Base-by-base conservation (phyloP, 92 coral and sea anemone species). In the Montipora capitata region DNA sequence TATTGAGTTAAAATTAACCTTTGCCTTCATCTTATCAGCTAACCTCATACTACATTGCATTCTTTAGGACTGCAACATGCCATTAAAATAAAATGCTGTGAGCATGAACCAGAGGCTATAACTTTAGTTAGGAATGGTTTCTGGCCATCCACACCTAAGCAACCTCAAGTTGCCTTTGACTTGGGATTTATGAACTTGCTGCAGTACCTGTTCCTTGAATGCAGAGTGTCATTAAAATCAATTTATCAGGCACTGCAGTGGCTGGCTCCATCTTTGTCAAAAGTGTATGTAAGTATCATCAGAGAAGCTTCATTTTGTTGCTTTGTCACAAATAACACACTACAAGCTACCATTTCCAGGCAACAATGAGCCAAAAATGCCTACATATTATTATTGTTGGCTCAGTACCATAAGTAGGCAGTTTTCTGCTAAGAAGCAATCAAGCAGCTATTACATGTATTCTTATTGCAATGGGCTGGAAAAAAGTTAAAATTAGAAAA, bases 121-220 rank as follows among this genome's bases (percentile, higher is more conserved):
- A 85, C 92, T 5, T 41, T 92, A 12, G 40, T 92, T 1, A 70
- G 78, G 48, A 75, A 79, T 85, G 92, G 90, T 6, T 63, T 92
- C 52, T 92, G 95, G 92, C 95, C 92, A 77, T 65, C 86, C 40
- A 76, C 92, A 38, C 95, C 95, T 0, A 85, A 78, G 18, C 87
- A 91, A 42, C 94, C 94, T 2, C 86, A 91, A 68, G 89, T 83
- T 18, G 90, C 92, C 39, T 92, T 92, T 85, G 90, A 92, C 40
- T 64, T 13, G 8, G 63, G 79, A 42, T 74, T 92, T 27, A 88
- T 92, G 89, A 82, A 18, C 27, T 13, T 88, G 61, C 41, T 84
- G 10, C 57, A 78, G 16, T 52, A 73, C 10, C 56, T 92, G 14
- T 92, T 87, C 38, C 78, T 92, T 17, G 92, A 92, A 39, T 91